phyloP scores from a whole-genome alignment of 2,113 vertebrate species.

The Limanda limanda region DNA sequence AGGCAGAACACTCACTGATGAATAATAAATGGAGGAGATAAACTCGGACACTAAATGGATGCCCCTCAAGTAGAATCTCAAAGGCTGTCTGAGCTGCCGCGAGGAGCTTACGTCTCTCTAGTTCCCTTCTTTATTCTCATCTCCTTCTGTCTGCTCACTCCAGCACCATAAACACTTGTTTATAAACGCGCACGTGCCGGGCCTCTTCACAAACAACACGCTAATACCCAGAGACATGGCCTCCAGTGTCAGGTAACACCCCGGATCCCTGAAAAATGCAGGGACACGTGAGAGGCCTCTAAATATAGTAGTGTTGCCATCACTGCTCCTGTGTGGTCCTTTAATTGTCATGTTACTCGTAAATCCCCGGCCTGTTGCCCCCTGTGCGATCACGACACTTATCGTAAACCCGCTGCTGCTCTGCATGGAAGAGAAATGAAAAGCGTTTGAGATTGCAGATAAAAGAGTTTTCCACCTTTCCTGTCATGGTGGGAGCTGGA shows the following conservation, averaged over 20 bases:
- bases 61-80: slow-evolving; percentile 44
- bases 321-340: slow-evolving; percentile 63
- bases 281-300: slow-evolving; percentile 79
- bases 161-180: slow-evolving; percentile 7
- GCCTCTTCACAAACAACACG: slow-evolving; percentile 24
- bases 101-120: slow-evolving; percentile 9
- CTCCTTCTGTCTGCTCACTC: slow-evolving; percentile 11
- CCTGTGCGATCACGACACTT: slow-evolving; percentile 1
- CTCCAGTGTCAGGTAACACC: slow-evolving; percentile 77
- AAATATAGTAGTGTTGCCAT: slow-evolving; percentile 77
- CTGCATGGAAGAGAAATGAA: slow-evolving; percentile 26
- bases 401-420: slow-evolving; percentile 29
- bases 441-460: slow-evolving; percentile 58
- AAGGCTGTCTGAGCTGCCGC: slow-evolving; percentile 27
- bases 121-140: slow-evolving; percentile 10
- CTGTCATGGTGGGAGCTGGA: slow-evolving; percentile 59
- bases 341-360: slow-evolving; percentile 63
- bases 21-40: slow-evolving; percentile 76
- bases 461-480: slow-evolving; percentile 70
- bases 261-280: slow-evolving; percentile 79
- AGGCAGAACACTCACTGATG: slow-evolving; percentile 63
- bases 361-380: slow-evolving; percentile 48
- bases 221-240: slow-evolving; percentile 57
- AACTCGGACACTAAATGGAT: slow-evolving; percentile 74
- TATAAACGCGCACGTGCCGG: slow-evolving; percentile 17